Percentiles rank a stretch among this genome's conserved stretches.
phyloP scores from a whole-genome alignment of 2,113 vertebrate genomes.

The Festucalex cinctus region DNA sequence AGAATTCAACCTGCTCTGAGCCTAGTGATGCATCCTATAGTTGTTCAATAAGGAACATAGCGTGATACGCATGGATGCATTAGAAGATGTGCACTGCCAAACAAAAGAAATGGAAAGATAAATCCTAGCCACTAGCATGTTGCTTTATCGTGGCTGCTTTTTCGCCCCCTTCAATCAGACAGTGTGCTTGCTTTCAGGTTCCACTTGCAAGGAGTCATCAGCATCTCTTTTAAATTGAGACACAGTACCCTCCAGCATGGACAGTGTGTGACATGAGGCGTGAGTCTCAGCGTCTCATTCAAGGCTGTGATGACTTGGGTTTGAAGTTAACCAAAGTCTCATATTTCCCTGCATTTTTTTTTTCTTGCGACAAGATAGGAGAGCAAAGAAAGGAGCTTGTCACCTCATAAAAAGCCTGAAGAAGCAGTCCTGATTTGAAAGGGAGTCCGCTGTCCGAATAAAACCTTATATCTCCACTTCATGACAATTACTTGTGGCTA shows the following conservation, averaged over 20 bases:
- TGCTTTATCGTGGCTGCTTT: slow-evolving; percentile 33
- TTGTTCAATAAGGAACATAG: slow-evolving; percentile 59
- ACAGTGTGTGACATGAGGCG: slow-evolving; percentile 18
- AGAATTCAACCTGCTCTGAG: slow-evolving; percentile 39
- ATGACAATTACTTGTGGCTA: neutral
- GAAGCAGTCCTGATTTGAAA: slow-evolving; percentile 36
- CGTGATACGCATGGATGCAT: slow-evolving; percentile 54
- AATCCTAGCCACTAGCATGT: slow-evolving; percentile 47
- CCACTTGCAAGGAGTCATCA: slow-evolving; percentile 13
- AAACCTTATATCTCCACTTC: neutral
- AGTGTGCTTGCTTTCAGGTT: slow-evolving; percentile 25
- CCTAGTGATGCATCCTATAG: slow-evolving; percentile 47
- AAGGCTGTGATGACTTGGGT: slow-evolving; percentile 31
- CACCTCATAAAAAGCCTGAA: slow-evolving; percentile 14
- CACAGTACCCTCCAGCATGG: slow-evolving; percentile 19
- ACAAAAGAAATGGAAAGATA: slow-evolving; percentile 54
- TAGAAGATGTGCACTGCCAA: slow-evolving; percentile 33
- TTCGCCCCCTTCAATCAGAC: slow-evolving; percentile 33
- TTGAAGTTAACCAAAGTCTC: slow-evolving; percentile 19
- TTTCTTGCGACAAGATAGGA: slow-evolving; percentile 1
- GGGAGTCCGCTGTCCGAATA: neutral
- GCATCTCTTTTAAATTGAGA: slow-evolving; percentile 23
- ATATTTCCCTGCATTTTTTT: slow-evolving; percentile 7
- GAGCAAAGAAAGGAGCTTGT: slow-evolving; percentile 19
- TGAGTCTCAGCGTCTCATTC: slow-evolving; percentile 4